Base-by-base conservation (phyloP, 1,140 invertebrate species). In the Zaprionus ornatus region DNA sequence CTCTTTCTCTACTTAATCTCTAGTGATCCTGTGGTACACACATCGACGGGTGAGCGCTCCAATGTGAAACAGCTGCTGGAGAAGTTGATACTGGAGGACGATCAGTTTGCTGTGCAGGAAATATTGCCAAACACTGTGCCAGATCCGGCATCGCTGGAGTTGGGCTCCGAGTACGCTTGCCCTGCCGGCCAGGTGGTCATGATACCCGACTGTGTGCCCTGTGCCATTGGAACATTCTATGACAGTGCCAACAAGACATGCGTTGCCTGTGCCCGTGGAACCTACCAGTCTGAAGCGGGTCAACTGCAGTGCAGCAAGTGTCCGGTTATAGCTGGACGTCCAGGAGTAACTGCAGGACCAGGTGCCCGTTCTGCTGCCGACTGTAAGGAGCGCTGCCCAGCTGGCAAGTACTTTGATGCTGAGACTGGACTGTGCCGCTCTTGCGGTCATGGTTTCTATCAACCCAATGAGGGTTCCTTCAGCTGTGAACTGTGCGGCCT, bases 391-490 rank as follows among this genome's bases (percentile, higher is more conserved):
- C 95, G 97, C 54, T 99, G 98, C 92, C 96, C 97, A 6, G 96
- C 97, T 75, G 98, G 98, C 60, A 97, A 98, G 93, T 98, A 96
- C 91, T 98, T 97, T 92, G 97, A 98, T 90, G 96, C 97, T 29
- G 95, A 95, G 25, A 95, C 96, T 1, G 97, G 97, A 23, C 93
- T 97, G 0, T 99, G 98, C 90, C 94, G 97, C 45, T 96, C 96
- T 63, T 99, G 98, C 92, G 98, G 98, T 7, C 97, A 98, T 90
- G 98, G 98, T 7, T 98, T 98, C 92, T 99, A 97, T 92, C 98
- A 99, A 92, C 95, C 98, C 0, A 95, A 95, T 54, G 97, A 98
- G 93, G 98, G 98, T 0, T 96, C 97, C 45, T 99, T 99, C 93
- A 94, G 95, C 7, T 99, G 98, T 82, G 93, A 96, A 32, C 94